phyloP scores from a whole-genome alignment of 2,888 invertebrate species.

The Hydroisotoma schaefferi region DNA sequence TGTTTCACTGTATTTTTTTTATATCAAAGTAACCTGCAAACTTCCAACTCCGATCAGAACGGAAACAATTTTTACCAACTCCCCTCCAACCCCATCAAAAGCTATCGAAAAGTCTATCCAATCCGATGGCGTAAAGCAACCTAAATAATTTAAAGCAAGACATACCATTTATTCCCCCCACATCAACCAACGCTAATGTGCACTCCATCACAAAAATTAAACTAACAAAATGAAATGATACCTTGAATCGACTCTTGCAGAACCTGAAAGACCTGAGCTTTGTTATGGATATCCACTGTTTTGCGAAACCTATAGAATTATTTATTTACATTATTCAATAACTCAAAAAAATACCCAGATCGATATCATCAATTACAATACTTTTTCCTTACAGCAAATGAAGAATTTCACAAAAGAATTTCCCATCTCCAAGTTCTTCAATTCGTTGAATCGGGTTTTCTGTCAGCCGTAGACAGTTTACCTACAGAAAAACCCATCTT shows the following conservation, averaged over 20 bases:
- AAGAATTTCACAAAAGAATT: constrained; percentile 26
- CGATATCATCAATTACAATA: background rate
- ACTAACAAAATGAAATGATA: constrained; percentile 3
- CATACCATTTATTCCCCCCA: background rate
- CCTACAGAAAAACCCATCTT: constrained; percentile 11
- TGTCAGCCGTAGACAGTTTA: constrained; percentile 26
- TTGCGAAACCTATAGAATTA: constrained; percentile 17
- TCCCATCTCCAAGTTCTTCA: constrained; percentile 15
- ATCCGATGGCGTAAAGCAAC: constrained; percentile 10
- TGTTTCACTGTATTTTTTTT: background rate
- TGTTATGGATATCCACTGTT: constrained; percentile 9
- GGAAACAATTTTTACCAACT: constrained; percentile 20
- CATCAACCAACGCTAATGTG: no score
- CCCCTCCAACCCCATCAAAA: constrained; percentile 13
- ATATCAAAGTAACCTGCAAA: constrained; percentile 8
- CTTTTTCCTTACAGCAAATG: constrained; percentile 18
- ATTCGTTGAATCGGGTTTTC: constrained; percentile 11
- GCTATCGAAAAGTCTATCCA: constrained; percentile 26
- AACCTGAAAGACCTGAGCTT: constrained; percentile 1
- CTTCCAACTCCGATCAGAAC: constrained; percentile 18
- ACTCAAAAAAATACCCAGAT: background rate
- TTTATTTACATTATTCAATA: background rate
- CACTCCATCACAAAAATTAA: background rate
- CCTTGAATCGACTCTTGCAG: constrained; percentile 16
- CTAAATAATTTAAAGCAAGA: constrained; percentile 9